phyloP scores from a whole-genome alignment of 2,113 vertebrate species.

The Heloderma charlesbogerti region DNA sequence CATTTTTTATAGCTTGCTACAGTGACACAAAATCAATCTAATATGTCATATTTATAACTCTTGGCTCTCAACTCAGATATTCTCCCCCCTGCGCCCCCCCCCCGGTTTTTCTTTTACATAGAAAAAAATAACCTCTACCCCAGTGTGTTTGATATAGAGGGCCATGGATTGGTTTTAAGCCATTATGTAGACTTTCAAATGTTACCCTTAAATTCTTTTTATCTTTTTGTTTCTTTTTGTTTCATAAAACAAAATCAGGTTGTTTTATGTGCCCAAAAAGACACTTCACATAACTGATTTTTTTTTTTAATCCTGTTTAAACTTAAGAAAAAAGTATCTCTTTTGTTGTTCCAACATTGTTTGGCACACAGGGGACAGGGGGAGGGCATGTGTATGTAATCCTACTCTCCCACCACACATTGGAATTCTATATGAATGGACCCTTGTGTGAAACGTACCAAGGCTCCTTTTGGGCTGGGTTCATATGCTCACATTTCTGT shows the following conservation, averaged over 20 bases:
- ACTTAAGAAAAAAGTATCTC: too few species aligned
- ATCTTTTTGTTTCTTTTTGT: too few species aligned
- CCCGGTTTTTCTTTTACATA: too few species aligned
- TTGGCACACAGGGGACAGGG: background rate
- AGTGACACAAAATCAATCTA: background rate
- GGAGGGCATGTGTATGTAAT: background rate
- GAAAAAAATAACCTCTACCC: too few species aligned
- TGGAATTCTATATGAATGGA: background rate
- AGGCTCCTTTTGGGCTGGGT: background rate
- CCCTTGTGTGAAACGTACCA: background rate
- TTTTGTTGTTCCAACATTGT: background rate
- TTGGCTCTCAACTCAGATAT: background rate
- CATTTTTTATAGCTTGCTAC: background rate
- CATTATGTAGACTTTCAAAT: background rate
- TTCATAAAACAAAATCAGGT: too few species aligned
- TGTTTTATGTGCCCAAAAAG: background rate
- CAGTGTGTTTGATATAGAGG: background rate
- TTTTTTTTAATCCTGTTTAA: too few species aligned
- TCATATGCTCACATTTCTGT: background rate
- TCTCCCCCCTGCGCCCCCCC: too few species aligned
- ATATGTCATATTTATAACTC: background rate
- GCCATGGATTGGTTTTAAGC: background rate
- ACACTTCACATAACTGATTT: too few species aligned
- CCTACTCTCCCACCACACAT: background rate
- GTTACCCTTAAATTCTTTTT: too few species aligned